phyloP scores from a whole-genome alignment of 2,113 vertebrate genomes.

The Aplodontia rufa region DNA sequence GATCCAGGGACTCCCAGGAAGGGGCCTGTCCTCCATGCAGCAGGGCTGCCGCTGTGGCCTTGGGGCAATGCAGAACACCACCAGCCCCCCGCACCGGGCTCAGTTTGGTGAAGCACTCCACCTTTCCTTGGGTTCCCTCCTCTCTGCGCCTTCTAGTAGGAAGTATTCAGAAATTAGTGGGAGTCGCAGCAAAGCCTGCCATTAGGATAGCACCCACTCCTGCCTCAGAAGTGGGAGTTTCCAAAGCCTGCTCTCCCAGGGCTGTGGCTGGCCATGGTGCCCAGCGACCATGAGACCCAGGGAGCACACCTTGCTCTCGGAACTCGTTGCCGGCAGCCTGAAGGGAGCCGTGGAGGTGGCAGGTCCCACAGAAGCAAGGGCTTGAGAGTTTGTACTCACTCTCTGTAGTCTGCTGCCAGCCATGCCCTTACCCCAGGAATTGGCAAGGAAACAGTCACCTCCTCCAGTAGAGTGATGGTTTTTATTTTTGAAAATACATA shows the following conservation, averaged over 20 bases:
- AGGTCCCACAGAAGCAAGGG: not conserved
- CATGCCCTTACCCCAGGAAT: accelerated
- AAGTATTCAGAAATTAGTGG: not conserved
- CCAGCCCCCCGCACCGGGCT: too few species aligned
- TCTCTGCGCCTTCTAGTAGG: not conserved
- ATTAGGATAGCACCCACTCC: not conserved
- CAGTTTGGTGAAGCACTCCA: not conserved
- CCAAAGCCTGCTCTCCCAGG: not conserved
- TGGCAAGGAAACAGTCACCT: too few species aligned
- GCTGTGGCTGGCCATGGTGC: not conserved
- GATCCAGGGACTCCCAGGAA: not conserved
- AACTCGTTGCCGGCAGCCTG: not conserved
- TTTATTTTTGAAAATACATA: not conserved
- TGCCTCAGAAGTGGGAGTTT: not conserved
- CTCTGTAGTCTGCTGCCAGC: too few species aligned
- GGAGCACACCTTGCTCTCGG: not conserved
- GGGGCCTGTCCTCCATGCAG: not conserved
- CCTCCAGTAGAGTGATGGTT: not conserved
- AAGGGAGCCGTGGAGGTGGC: not conserved
- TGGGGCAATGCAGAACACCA: accelerated
- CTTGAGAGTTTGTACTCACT: not conserved
- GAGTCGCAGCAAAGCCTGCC: not conserved
- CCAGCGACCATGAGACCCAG: not conserved
- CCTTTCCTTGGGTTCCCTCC: not conserved
- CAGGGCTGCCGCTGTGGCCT: too few species aligned